Percentiles rank a stretch among this genome's conserved stretches.
Evolutionary conservation across 2,888 invertebrate genomes (phyloP).

Genomic region (Tricholauxania praeusta): DNA sequence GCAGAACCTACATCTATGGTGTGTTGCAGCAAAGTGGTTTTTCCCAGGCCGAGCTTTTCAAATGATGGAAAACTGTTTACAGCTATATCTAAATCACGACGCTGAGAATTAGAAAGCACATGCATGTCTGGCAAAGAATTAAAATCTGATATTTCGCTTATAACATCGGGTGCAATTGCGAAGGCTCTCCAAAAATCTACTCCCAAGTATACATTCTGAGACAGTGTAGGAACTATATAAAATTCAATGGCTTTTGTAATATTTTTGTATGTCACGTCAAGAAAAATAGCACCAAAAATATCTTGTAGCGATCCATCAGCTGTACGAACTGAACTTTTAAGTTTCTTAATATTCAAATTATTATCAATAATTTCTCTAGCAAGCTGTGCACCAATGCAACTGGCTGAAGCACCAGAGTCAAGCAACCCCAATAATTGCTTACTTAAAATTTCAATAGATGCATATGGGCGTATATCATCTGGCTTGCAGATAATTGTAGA

Average conservation of each 20-base stretch:
- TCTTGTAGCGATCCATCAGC: background rate
- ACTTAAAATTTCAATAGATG: too few species aligned
- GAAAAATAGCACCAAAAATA: background rate
- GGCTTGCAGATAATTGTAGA: too few species aligned
- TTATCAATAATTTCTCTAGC: too few species aligned
- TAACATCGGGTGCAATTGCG: background rate
- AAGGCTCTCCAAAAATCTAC: conserved; percentile 1
- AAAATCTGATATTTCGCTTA: background rate
- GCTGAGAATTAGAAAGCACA: background rate
- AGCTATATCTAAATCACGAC: background rate
- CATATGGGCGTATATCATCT: too few species aligned
- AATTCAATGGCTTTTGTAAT: background rate
- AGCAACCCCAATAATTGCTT: too few species aligned
- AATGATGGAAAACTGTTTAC: background rate
- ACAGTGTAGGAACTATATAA: background rate
- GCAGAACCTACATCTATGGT: background rate
- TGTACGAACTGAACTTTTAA: background rate
- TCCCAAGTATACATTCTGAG: background rate
- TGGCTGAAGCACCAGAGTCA: too few species aligned
- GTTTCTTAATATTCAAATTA: too few species aligned
- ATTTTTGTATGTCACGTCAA: background rate
- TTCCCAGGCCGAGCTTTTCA: background rate
- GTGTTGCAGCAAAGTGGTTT: background rate
- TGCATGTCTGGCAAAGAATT: background rate
- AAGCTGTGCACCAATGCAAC: too few species aligned